Evolutionary conservation across 2,113 vertebrate genomes (phyloP).

Genomic region (Perccottus glenii): DNA sequence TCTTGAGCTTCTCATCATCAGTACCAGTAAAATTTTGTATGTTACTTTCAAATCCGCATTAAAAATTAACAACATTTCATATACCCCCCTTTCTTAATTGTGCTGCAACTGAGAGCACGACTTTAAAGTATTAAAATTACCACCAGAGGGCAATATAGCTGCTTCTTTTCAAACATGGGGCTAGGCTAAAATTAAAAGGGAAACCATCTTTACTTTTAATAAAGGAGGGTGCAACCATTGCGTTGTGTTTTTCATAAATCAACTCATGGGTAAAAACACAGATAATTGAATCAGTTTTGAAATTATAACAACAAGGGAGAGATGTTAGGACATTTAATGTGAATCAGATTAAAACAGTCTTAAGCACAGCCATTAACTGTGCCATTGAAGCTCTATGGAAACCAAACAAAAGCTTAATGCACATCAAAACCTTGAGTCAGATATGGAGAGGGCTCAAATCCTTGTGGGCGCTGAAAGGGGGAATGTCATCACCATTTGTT

Average conservation of each 20-base stretch:
- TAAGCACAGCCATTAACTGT: slow-evolving; percentile 21
- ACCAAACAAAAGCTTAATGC: slow-evolving; percentile 52
- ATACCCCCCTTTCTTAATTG: not conserved
- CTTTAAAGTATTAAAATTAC: slow-evolving; percentile 15
- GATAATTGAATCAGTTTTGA: not conserved
- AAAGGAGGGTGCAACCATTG: slow-evolving; percentile 7
- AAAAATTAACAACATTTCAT: not conserved
- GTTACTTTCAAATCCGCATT: not conserved
- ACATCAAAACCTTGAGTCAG: slow-evolving; percentile 41
- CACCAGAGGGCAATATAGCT: slow-evolving; percentile 69
- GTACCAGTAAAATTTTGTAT: slow-evolving; percentile 20
- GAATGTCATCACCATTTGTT: slow-evolving; percentile 52
- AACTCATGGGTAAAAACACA: not conserved
- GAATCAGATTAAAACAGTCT: slow-evolving; percentile 4
- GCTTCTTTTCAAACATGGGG: slow-evolving; percentile 18
- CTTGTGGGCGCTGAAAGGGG: slow-evolving; percentile 15
- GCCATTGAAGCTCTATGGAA: slow-evolving; percentile 44
- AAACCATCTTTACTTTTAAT: slow-evolving; percentile 53
- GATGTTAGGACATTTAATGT: slow-evolving; percentile 2
- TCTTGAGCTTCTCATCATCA: slow-evolving; percentile 32
- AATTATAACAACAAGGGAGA: slow-evolving; percentile 3
- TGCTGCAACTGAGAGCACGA: not conserved
- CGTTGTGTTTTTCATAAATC: slow-evolving; percentile 3
- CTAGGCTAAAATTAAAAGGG: slow-evolving; percentile 6
- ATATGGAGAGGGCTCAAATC: slow-evolving; percentile 7